Evolutionary conservation across 2,797 vertebrate species (phyloP), one percentile per base, ranked within the genome.

Genomic region (Anableps anableps): DNA sequence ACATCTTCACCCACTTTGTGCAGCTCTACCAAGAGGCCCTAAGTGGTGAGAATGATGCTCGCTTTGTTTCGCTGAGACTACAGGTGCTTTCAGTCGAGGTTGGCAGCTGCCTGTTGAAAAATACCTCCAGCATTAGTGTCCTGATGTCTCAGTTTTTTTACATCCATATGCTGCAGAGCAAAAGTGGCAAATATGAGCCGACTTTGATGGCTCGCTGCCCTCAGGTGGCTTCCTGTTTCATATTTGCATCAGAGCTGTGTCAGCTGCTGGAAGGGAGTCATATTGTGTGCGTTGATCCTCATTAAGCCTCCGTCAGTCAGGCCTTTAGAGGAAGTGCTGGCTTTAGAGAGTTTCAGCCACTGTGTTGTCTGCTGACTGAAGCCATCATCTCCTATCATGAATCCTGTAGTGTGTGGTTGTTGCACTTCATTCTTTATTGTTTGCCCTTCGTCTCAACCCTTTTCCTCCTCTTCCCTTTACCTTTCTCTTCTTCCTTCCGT

Each of bases 11-110:
- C 82, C 98, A 99, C 93, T 99, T 99, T 75, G 97, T 99, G 85
- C 98, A 99, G 91, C 97, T 99, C 88, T 99, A 99, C 95, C 97
- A 95, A 91, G 98, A 99, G 93, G 98, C 98, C 51, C 96, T 99
- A 87, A 95, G 96, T 94, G 99, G 99, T 99, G 91, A 90, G 91
- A 88, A 43, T n/a, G n/a, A n/a, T n/a, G n/a, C n/a, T n/a, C n/a
- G n/a, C n/a, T n/a, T 41, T 26, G 68, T 41, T 62, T 81, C 62
- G 5, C 29, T 9, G 82, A 76, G 81, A 87, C 53, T 1, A 43
- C 83, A 38, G 75, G 72, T 73, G 48, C 48, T 7, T 5, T 45
- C 0, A 16, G 68, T 62, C 0, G 9, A 66, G 55, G 55, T 26
- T 26, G 38, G n/a, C 19, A 36, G 60, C 75, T 77, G 77, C 70